Conservation (phyloP, 2,888 invertebrate genomes). For the Xylota segnis region DNA sequence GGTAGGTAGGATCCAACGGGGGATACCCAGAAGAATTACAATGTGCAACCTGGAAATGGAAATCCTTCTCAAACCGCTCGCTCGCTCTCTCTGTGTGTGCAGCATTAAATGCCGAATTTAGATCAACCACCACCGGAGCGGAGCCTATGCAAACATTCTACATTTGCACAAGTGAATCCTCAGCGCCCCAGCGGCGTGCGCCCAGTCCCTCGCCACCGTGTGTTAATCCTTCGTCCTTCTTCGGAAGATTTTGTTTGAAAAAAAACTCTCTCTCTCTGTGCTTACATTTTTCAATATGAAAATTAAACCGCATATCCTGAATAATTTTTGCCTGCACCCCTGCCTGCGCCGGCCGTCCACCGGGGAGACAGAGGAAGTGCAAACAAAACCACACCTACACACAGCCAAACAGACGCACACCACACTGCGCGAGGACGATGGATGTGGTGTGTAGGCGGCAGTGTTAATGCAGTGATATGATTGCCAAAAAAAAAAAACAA, state of each 20-base stretch:
- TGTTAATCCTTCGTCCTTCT: constrained; percentile 40
- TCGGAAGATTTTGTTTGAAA: constrained; percentile 48
- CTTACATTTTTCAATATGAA: constrained; percentile 57
- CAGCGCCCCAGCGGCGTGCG: no score
- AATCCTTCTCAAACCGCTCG: constrained; percentile 47
- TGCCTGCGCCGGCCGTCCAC: no score
- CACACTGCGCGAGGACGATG: neutral
- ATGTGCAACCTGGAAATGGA: constrained; percentile 61
- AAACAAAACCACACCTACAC: constrained; percentile 26
- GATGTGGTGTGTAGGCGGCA: constrained; percentile 1
- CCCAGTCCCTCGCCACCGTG: neutral
- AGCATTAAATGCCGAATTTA: constrained; percentile 46
- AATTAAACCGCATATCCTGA: constrained; percentile 66
- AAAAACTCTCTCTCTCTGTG: constrained; percentile 15
- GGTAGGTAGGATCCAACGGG: no score
- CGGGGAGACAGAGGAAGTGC: neutral
- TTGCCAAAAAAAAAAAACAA: constrained; percentile 40
- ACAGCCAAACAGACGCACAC: neutral
- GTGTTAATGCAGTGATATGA: constrained; percentile 57
- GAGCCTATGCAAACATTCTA: constrained; percentile 35
- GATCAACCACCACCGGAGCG: constrained; percentile 12
- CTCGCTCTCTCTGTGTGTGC: neutral
- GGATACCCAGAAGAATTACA: constrained; percentile 56
- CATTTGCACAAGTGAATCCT: constrained; percentile 54
- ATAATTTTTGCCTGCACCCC: constrained; percentile 29